A percentile compares a stretch with the other conserved stretches of the same genome.
phyloP scores from a whole-genome alignment of 2,888 invertebrate genomes.

The Aradus depressus region DNA sequence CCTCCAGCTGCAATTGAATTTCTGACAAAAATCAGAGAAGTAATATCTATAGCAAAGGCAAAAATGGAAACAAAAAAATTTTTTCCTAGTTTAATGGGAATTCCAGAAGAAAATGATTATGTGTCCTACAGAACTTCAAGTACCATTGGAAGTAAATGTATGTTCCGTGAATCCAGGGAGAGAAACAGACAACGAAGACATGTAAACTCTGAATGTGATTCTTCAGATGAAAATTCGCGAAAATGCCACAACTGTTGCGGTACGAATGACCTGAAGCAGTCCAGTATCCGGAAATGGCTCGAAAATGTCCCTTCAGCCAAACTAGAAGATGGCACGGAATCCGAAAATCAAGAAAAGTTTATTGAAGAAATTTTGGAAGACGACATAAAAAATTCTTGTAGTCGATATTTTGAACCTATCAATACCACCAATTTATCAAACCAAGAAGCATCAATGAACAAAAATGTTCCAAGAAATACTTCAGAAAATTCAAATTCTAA shows the following conservation, averaged over 20 bases:
- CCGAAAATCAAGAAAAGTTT: background rate
- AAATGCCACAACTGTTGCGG: slow-evolving; percentile 34
- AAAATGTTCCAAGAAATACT: no score
- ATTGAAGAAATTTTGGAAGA: background rate
- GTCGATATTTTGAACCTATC: background rate
- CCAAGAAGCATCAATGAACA: background rate
- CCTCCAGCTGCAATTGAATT: slow-evolving; percentile 85
- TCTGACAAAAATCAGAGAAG: slow-evolving; percentile 76
- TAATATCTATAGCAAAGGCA: slow-evolving; percentile 77
- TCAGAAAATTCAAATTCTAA: no score
- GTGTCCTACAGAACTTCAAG: slow-evolving; percentile 7
- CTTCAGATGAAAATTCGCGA: slow-evolving; percentile 2
- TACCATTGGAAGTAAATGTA: slow-evolving; percentile 14
- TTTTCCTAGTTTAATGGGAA: slow-evolving; percentile 62
- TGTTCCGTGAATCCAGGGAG: background rate
- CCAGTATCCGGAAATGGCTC: slow-evolving; percentile 62
- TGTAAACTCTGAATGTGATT: background rate
- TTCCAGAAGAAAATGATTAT: slow-evolving; percentile 61
- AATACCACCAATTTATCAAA: background rate
- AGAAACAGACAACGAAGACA: slow-evolving; percentile 4
- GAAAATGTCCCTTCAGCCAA: slow-evolving; percentile 50
- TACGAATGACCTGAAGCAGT: slow-evolving; percentile 57
- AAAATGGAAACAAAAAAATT: slow-evolving; percentile 75
- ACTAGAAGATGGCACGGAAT: slow-evolving; percentile 13
- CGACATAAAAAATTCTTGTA: background rate